A percentile compares a stretch with the other conserved stretches of the same genome.
Evolutionary conservation across 1,140 invertebrate species (phyloP).

Genomic region (Polypedilum pembai): DNA sequence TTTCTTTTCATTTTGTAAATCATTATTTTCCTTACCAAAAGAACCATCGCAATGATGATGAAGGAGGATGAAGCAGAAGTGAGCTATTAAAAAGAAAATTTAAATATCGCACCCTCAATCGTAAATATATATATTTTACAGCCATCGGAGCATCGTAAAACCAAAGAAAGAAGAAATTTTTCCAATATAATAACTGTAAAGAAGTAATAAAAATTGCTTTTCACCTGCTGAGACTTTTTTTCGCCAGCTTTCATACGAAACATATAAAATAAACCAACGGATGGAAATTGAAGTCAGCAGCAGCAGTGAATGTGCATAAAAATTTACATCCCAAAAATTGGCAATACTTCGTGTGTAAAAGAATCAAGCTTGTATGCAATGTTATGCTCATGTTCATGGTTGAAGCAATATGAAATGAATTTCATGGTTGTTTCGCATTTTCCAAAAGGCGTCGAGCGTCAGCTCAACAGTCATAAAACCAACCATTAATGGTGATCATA

Average conservation of each 20-base stretch:
- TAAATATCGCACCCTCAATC: background rate
- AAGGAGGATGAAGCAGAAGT: slow-evolving; percentile 1
- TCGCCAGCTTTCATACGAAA: background rate
- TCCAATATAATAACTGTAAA: slow-evolving; percentile 23
- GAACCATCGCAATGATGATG: too few relatives aligned
- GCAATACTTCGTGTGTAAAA: background rate
- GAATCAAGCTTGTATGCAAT: background rate
- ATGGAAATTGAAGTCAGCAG: too few relatives aligned
- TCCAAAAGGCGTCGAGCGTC: background rate
- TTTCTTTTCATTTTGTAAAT: too few relatives aligned
- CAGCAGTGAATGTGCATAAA: background rate
- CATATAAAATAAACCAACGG: too few relatives aligned
- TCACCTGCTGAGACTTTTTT: slow-evolving; percentile 4
- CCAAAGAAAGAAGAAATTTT: background rate
- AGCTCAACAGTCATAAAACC: background rate
- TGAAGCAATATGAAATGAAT: background rate
- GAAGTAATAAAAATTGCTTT: slow-evolving; percentile 28
- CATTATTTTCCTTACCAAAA: too few relatives aligned
- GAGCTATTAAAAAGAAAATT: slow-evolving; percentile 13
- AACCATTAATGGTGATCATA: background rate
- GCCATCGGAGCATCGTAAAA: slow-evolving; percentile 10
- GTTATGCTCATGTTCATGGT: background rate
- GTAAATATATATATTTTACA: background rate
- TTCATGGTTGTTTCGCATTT: background rate
- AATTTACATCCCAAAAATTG: slow-evolving; percentile 9